Evolutionary conservation across 2,113 vertebrate species (phyloP).

Genomic region (Pelmatolapia mariae): DNA sequence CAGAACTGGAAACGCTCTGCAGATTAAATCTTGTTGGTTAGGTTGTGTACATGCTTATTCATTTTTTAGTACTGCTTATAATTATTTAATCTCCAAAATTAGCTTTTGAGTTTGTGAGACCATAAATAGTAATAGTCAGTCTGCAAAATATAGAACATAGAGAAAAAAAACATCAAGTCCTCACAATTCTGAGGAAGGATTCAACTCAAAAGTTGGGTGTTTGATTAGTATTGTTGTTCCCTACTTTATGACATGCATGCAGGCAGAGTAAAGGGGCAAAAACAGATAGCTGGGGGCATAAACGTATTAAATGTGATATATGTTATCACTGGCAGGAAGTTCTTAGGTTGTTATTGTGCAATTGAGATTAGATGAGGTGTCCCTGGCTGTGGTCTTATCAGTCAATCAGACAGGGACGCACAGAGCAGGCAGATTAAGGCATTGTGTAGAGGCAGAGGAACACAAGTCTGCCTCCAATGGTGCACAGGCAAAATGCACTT

Average conservation of each 20-base stretch:
- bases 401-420: constrained; percentile 12
- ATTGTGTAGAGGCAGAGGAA: constrained; percentile 30
- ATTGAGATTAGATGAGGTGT: constrained; percentile 52
- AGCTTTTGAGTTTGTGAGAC: background rate
- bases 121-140: background rate
- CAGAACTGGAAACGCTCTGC: background rate
- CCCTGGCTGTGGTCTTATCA: constrained; percentile 39
- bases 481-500: background rate
- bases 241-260: background rate
- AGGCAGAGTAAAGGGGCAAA: background rate
- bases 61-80: background rate
- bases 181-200: background rate
- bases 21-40: background rate
- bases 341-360: constrained; percentile 43
- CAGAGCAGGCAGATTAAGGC: constrained; percentile 38
- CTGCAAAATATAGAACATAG: background rate
- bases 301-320: constrained; percentile 31
- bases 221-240: background rate
- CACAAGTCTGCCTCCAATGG: constrained; percentile 22
- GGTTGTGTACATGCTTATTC: background rate
- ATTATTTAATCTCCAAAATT: background rate
- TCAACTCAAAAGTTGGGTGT: background rate
- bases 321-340: constrained; percentile 47
- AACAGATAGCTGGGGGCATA: background rate
- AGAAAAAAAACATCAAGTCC: background rate